Conservation (phyloP, 2,888 invertebrate genomes). For the Eupithecia vulgata region DNA sequence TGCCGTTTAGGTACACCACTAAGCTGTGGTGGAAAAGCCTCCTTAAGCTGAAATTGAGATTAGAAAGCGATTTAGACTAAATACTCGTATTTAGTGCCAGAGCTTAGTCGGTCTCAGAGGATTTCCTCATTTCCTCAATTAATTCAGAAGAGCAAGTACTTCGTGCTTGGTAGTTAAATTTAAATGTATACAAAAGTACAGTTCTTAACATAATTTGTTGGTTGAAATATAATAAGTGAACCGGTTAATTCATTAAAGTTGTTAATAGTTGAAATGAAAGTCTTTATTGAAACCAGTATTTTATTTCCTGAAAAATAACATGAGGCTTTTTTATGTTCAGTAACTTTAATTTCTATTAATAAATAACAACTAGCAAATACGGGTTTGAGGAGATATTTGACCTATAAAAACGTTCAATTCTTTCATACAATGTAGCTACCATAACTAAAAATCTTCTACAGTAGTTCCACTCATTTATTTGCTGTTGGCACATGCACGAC, state of each 20-base stretch:
- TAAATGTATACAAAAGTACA: background rate
- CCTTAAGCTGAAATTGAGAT: slow-evolving; percentile 2
- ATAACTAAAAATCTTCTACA: background rate
- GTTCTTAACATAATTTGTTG: background rate
- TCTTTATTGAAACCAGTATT: too few species aligned
- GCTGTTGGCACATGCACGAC: too few species aligned
- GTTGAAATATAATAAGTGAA: too few species aligned
- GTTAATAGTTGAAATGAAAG: too few species aligned
- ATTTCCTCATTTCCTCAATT: slow-evolving; percentile 1
- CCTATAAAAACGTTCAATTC: background rate
- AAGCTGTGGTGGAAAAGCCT: background rate
- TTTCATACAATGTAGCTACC: background rate
- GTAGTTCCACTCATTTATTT: too few species aligned
- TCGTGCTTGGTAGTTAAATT: background rate
- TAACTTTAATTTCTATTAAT: background rate
- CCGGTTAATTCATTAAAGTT: too few species aligned
- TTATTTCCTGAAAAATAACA: background rate
- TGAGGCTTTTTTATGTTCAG: background rate
- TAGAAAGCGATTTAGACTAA: slow-evolving; percentile 4
- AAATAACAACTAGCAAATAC: too few species aligned
- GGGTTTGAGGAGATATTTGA: background rate
- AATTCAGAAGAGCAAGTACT: background rate
- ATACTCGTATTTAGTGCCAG: background rate
- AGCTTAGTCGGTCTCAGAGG: background rate
- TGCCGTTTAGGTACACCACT: background rate